Base-by-base conservation (phyloP, 37 sponge, comb jelly and placozoan genomes). In the Haliclona indistincta region DNA sequence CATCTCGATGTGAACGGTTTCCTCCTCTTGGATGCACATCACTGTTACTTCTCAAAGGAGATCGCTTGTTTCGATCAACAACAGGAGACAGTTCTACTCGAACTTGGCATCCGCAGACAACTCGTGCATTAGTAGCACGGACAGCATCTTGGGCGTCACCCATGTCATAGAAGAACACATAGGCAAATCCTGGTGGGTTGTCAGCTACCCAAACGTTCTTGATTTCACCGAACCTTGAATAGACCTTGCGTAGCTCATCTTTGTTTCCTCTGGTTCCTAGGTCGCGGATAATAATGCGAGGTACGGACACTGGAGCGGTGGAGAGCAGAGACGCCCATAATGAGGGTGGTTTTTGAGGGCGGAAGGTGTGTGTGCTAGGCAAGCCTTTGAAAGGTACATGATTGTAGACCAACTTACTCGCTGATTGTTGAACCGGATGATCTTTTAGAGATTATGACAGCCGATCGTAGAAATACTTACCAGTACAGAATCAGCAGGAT, bases 151-250 rank as follows among this genome's bases (percentile, higher is more conserved):
- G 76, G 0, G 94, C 94, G 32, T 93, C 94, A 37, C 85, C 67
- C 63, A 78, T 67, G 5, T 51, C 73, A 34, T 81, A 32, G 58
- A 79, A 89, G 68, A 84, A 87, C 8, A 93, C 86, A 56, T 88
- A 93, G 53, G 94, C 94, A 78, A 93, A 93, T 10, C 94, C 94
- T 4, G 94, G 94, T 6, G 94, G 94, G 45, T 93, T 85, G 61
- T 72, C 52, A 10, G 94, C 94, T 51, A 93, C 77, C 94, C 94
- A 93, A 8, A 93, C 90, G 54, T 88, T 79, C 17, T 63, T 66
- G 10, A 93, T 34, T 35, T 51, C 52, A 6, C 90, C 90, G 51
- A 51, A 89, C 20, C 69, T 43, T 3, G 52, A 42, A 44, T 81
- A 93, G 2, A 47, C 54, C 40, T 62, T 45, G n/a, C 76, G 26